Evolutionary conservation across 92 coral and sea anemone species (phyloP).

Genomic region (Siderastrea siderea): DNA sequence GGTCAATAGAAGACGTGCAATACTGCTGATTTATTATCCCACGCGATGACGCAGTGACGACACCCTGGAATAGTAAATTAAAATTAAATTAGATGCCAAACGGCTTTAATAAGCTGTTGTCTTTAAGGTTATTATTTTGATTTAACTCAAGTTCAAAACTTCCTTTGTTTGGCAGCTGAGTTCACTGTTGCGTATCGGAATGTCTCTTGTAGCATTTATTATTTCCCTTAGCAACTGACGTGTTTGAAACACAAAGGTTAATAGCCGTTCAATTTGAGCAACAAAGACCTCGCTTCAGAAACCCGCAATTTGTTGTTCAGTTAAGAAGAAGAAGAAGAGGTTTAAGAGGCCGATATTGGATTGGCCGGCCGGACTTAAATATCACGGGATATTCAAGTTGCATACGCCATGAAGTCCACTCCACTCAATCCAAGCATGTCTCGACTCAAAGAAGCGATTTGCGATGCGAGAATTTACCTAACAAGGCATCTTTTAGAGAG

Average conservation of each 20-base stretch:
- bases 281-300: conserved; percentile 1
- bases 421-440: conserved; percentile 38
- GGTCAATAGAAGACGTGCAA: no score
- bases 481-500: conserved; percentile 84
- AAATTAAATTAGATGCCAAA: neutral
- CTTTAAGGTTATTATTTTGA: neutral
- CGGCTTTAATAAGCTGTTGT: neutral
- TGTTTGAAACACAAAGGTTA: conserved; percentile 14
- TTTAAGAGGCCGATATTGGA: conserved; percentile 12
- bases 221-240: conserved; percentile 45
- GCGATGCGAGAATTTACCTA: conserved; percentile 84
- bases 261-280: conserved; percentile 14
- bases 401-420: conserved; percentile 33
- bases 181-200: conserved; percentile 39
- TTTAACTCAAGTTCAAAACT: neutral
- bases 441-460: conserved; percentile 87
- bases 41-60: neutral
- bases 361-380: neutral
- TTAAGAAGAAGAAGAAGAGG: neutral
- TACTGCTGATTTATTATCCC: no score
- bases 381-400: conserved; percentile 15
- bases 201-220: conserved; percentile 13
- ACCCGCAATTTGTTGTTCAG: conserved; percentile 14
- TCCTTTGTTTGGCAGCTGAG: conserved; percentile 22
- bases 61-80: neutral